Evolutionary conservation across 2,113 vertebrate species (phyloP).

Genomic region (Poeciliopsis turrubarensis): DNA sequence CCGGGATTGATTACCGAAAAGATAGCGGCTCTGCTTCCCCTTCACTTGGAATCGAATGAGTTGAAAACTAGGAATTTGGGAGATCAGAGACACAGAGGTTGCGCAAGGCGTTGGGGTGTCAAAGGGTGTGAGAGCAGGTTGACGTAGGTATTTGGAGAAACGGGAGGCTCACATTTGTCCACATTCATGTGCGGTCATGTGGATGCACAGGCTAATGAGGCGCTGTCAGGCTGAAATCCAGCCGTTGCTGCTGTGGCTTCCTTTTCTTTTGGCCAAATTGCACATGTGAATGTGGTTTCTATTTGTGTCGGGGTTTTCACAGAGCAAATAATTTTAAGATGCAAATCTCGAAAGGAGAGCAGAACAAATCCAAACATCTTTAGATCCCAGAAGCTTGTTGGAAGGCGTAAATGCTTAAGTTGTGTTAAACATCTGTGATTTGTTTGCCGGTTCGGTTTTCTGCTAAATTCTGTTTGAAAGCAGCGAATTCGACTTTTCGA

Average conservation of each 20-base stretch:
- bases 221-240: constrained; percentile 40
- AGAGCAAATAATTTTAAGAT: not conserved
- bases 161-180: not conserved
- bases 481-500: not conserved
- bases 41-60: constrained; percentile 19
- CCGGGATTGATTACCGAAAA: constrained; percentile 52
- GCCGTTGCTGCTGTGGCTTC: constrained; percentile 13
- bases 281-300: not conserved
- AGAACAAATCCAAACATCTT: not conserved
- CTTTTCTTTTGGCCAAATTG: not conserved
- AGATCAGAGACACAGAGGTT: constrained; percentile 22
- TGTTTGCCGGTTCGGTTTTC: not conserved
- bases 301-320: not conserved
- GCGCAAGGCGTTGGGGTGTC: not conserved
- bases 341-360: not conserved
- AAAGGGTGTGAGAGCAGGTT: not conserved
- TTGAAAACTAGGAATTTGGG: not conserved
- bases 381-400: not conserved
- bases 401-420: not conserved
- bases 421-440: not conserved
- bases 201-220: constrained; percentile 35
- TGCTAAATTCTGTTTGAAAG: not conserved
- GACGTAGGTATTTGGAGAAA: not conserved
- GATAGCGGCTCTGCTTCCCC: constrained; percentile 26
- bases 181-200: not conserved